Percentiles rank a stretch among this genome's conserved stretches.
phyloP scores from a whole-genome alignment of 2,888 invertebrate species.

The Eristalinus sepulchralis region DNA sequence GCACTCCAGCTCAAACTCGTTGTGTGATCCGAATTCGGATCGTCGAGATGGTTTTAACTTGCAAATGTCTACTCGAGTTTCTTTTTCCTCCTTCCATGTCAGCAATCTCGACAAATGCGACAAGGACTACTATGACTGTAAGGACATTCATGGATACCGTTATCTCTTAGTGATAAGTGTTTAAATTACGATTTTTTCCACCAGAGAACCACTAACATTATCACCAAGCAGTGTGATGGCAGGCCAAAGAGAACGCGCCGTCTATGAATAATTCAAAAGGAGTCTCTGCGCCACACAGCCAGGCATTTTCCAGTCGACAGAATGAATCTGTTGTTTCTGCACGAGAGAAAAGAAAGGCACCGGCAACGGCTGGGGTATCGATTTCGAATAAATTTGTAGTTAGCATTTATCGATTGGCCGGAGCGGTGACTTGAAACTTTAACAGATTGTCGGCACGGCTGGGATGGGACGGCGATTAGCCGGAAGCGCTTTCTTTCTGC shows the following conservation, averaged over 20 bases:
- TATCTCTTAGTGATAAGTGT: conserved; percentile 67
- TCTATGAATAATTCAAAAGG: conserved; percentile 68
- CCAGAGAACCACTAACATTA: conserved; percentile 27
- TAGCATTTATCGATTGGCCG: conserved; percentile 54
- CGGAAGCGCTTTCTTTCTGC: conserved; percentile 30
- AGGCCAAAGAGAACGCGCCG: neutral
- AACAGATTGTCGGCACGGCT: conserved; percentile 26
- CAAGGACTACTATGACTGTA: conserved; percentile 7
- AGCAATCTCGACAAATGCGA: neutral
- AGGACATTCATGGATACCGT: conserved; percentile 29
- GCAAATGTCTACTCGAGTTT: conserved; percentile 52
- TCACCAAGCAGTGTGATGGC: neutral
- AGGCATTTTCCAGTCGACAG: conserved; percentile 49
- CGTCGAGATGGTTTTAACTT: conserved; percentile 49
- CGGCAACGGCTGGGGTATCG: conserved; percentile 52
- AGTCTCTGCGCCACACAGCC: conserved; percentile 19
- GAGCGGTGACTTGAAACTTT: conserved; percentile 43
- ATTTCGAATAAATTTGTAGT: conserved; percentile 65
- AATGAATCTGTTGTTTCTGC: conserved; percentile 49
- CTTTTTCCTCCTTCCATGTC: conserved; percentile 28
- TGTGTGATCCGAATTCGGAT: conserved; percentile 45
- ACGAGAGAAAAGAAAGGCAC: conserved; percentile 15
- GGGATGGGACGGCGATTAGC: neutral
- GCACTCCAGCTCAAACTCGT: neutral
- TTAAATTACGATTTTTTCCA: conserved; percentile 69